These are phyloP conservation scores for Synanceia verrucosa DNA, from an alignment of 2,797 vertebrate genomes.

Conservation along the genomic window DNA sequence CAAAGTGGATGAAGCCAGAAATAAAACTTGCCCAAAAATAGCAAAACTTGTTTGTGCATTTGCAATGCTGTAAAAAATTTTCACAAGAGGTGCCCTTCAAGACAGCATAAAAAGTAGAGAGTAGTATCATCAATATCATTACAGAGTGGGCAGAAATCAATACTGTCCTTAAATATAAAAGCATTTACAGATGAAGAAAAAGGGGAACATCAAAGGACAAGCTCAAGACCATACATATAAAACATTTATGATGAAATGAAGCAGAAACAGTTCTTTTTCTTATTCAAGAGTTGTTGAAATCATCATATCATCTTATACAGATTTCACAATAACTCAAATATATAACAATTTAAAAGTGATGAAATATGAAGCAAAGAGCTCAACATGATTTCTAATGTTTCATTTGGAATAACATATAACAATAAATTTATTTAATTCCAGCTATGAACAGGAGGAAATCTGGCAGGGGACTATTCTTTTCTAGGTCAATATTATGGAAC, in stretches of 20 bases:
- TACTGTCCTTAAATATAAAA: constrained; percentile 72
- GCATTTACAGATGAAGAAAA: constrained; percentile 66
- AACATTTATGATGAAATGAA: constrained; percentile 62
- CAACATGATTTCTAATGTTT: constrained; percentile 35
- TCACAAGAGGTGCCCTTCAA: constrained; percentile 70
- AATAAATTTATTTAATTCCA: constrained; percentile 51
- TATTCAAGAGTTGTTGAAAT: constrained; percentile 30
- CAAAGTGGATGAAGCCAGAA: constrained; percentile 21
- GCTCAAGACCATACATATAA: constrained; percentile 45
- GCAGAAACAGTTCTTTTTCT: constrained; percentile 55
- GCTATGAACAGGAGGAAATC: constrained; percentile 40
- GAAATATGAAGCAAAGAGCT: constrained; percentile 62
- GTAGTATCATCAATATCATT: constrained; percentile 66
- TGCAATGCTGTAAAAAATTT: constrained; percentile 57
- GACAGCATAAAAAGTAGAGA: constrained; percentile 58
- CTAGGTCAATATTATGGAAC: constrained; percentile 59
- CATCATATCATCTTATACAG: constrained; percentile 37
- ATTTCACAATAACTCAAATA: constrained; percentile 54
- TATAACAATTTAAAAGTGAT: constrained; percentile 55
- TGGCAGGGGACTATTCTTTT: constrained; percentile 49
- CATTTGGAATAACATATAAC: constrained; percentile 38
- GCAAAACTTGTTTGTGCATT: constrained; percentile 41
- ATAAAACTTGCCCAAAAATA: constrained; percentile 18
- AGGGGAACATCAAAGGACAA: constrained; percentile 50
- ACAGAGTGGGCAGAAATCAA: constrained; percentile 72